Conservation (phyloP, 2,113 vertebrate genomes). For the Macrotus californicus region DNA sequence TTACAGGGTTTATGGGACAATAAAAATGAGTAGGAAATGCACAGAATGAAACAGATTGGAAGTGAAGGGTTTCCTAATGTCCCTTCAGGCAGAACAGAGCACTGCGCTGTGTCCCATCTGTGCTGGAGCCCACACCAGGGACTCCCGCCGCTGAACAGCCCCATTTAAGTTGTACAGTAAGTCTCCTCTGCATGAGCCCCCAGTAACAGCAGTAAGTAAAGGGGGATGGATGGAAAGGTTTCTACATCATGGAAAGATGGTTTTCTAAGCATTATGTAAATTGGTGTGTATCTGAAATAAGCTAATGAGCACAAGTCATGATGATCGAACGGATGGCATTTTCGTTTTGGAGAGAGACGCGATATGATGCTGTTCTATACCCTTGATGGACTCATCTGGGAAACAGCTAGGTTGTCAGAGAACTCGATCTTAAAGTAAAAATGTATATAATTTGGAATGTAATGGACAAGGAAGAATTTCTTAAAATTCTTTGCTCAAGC, state of each 20-base stretch:
- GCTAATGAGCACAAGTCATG: not conserved
- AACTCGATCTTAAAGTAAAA: conserved; percentile 52
- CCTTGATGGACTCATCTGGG: conserved; percentile 34
- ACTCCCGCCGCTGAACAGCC: accelerated
- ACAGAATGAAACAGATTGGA: not conserved
- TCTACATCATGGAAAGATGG: not conserved
- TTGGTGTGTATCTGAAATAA: conserved; percentile 59
- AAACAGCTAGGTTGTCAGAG: not conserved
- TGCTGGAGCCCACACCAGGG: not conserved
- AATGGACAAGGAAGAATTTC: conserved; percentile 22
- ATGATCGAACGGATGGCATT: conserved; percentile 60
- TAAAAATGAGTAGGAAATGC: not conserved
- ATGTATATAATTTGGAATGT: conserved; percentile 25
- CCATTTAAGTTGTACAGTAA: accelerated
- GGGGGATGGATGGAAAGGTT: not conserved
- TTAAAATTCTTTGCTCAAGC: not conserved
- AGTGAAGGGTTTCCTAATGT: not conserved
- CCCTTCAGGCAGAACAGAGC: not conserved
- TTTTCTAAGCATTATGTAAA: conserved; percentile 23
- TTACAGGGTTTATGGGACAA: not conserved
- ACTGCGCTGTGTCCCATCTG: not conserved
- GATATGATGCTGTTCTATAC: conserved; percentile 48
- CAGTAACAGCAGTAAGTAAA: not conserved
- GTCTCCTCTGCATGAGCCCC: not conserved
- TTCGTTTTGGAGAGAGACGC: conserved; percentile 40